A percentile compares a stretch with the other conserved stretches of the same genome.
These are phyloP conservation scores for Rhinogobius similis DNA, from an alignment of 2,113 vertebrate genomes.

Conservation along the genomic window DNA sequence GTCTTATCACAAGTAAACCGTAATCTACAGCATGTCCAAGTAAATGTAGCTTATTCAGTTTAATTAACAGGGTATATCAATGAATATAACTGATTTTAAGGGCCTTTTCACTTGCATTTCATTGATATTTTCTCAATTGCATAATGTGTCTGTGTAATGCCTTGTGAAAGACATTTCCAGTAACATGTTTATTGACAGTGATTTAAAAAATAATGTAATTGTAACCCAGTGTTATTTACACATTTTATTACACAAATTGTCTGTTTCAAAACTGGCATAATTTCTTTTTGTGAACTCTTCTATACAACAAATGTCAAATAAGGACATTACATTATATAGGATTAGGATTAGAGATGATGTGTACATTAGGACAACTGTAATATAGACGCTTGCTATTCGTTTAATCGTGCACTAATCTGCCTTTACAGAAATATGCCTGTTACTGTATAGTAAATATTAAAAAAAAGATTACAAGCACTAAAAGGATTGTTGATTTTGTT, in stretches of 20 bases:
- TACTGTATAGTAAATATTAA: neutral
- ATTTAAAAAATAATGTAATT: no score
- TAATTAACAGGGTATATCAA: neutral
- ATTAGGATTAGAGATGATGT: neutral
- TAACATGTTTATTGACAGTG: no score
- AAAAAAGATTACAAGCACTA: no score
- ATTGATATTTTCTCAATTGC: neutral
- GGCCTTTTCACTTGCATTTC: neutral
- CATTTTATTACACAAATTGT: no score
- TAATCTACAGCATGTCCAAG: neutral
- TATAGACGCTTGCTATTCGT: neutral
- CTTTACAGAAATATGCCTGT: neutral
- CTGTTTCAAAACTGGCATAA: no score
- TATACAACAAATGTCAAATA: neutral
- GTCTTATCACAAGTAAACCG: neutral
- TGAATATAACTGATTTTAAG: neutral
- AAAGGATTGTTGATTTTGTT: neutral
- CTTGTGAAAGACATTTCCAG: no score
- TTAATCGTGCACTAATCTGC: constrained; percentile 1
- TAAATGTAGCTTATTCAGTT: neutral
- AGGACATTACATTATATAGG: neutral
- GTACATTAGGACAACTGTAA: neutral
- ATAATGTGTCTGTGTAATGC: neutral
- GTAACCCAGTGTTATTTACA: no score
- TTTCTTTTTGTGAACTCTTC: no score